These are phyloP conservation scores for Poecilia gillii DNA, from an alignment of 2,797 vertebrate genomes.

Conservation along the genomic window DNA sequence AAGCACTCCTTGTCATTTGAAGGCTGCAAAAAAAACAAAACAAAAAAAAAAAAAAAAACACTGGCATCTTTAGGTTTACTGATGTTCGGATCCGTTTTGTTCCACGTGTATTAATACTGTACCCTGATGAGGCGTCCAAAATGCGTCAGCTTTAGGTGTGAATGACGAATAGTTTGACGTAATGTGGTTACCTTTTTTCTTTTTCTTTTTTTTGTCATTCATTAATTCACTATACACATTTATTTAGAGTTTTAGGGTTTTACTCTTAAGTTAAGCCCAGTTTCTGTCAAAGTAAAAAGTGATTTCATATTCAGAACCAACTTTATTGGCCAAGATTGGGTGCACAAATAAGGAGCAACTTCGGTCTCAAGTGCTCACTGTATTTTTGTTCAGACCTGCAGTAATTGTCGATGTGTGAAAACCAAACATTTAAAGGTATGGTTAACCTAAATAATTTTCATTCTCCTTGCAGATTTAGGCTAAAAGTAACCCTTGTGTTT, in stretches of 20 bases:
- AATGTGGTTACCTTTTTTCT: not conserved
- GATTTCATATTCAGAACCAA: not conserved
- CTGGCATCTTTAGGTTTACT: not conserved
- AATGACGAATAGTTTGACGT: not conserved
- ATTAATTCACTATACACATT: not conserved
- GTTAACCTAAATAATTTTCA: not conserved
- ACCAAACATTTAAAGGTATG: not conserved
- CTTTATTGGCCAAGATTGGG: not conserved
- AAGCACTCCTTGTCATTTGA: conserved; percentile 23
- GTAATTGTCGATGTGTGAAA: not conserved
- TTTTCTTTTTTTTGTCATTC: not conserved
- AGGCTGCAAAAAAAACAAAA: not conserved
- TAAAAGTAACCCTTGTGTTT: not conserved
- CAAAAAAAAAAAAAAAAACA: not conserved
- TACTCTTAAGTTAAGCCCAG: not conserved
- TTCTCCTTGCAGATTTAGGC: not conserved
- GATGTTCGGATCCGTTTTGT: not conserved
- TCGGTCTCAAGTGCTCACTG: not conserved
- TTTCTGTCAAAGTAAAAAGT: not conserved
- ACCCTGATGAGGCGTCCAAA: not conserved
- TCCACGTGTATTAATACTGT: not conserved
- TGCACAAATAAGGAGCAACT: not conserved
- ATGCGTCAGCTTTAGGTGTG: not conserved
- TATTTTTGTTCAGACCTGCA: not conserved
- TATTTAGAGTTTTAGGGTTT: not conserved